Conservation (phyloP, 2,113 vertebrate genomes). For the Lethenteron camtschaticum region DNA sequence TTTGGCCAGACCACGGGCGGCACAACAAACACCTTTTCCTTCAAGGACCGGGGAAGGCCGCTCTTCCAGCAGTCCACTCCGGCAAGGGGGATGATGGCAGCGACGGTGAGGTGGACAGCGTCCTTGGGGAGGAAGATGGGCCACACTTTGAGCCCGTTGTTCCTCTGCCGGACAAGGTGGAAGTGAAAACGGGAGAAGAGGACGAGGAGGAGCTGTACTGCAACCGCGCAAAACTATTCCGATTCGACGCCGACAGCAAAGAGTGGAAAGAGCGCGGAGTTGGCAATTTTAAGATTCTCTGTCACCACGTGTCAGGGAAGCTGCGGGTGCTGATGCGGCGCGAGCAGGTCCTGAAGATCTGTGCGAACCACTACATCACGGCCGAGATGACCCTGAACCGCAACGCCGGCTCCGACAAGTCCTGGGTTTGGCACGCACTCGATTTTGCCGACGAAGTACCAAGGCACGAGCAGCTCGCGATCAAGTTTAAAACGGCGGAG, state of each 20-base stretch:
- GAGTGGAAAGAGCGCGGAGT: slow-evolving; percentile 94
- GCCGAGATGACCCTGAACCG: slow-evolving; percentile 62
- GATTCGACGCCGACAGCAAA: slow-evolving; percentile 66
- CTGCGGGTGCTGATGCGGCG: slow-evolving; percentile 82
- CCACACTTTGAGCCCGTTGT: slow-evolving; percentile 97
- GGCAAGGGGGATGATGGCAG: slow-evolving; percentile 20
- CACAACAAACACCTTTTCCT: slow-evolving; percentile 8
- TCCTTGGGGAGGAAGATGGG: slow-evolving; percentile 75
- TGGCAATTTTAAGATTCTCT: slow-evolving; percentile 80
- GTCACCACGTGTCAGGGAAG: slow-evolving; percentile 62
- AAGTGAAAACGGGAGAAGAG: slow-evolving; percentile 91
- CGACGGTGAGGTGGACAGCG: slow-evolving; percentile 40
- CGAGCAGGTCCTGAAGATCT: slow-evolving; percentile 89
- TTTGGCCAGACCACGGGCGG: slow-evolving; percentile 30
- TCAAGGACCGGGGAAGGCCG: slow-evolving; percentile 27
- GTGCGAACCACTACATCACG: slow-evolving; percentile 90
- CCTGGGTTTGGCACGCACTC: slow-evolving; percentile 82
- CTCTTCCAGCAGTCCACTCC: slow-evolving; percentile 14
- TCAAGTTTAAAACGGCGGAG: slow-evolving; percentile 80
- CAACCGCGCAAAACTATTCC: slow-evolving; percentile 68
- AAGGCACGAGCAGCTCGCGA: slow-evolving; percentile 69
- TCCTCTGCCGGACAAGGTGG: slow-evolving; percentile 81
- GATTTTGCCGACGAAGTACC: slow-evolving; percentile 82
- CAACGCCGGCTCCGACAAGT: slow-evolving; percentile 69
- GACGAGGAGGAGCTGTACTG: slow-evolving; percentile 90